Base-by-base conservation (phyloP, 2,797 vertebrate species). In the Hylomyscus alleni region DNA sequence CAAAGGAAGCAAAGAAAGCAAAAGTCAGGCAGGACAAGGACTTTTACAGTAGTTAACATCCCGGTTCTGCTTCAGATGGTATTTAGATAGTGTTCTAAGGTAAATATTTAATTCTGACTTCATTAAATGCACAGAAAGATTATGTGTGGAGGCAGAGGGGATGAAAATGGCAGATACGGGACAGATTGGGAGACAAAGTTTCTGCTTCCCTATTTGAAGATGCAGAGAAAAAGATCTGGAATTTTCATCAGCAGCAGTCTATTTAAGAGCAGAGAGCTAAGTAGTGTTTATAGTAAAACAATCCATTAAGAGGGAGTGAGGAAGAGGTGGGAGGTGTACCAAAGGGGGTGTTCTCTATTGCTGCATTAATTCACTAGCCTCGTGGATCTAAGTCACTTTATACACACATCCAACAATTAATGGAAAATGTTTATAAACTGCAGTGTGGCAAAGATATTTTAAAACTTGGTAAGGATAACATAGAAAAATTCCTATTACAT, bases 221-320 rank as follows among this genome's bases (percentile, higher is more conserved):
- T 15, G 2, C 37, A 80, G 20, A 67, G 73, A 37, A 73, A 76
- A 73, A 29, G 2, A 12, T 17, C 9, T 72, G 19, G 89, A 9
- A 80, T 81, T 52, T 50, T 11, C 52, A 84, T 75, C 29, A 34
- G 0, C 29, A 72, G 40, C 7, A 50, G 1, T 29, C 22, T 56
- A 86, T 58, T 92, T 77, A 89, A 65, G 85, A 77, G 88, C 77
- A 75, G 1, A 3, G 19, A 89, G 62, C 10, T 80, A 84, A 94
- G 91, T 40, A 80, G 1, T 37, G 91, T 89, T 89, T 89, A 76
- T 34, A 91, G 50, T 72, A 75, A 88, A 95, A 77, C 75, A 73
- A 82, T 67, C 44, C n/a, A 22, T 40, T 10, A 60, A 78, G 78
- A 85, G 11, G 6, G 31, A 90, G 0, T 54, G 1, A 95, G 40